These are phyloP conservation scores for Rhagoletis zephyria DNA, from an alignment of 1,140 invertebrate species.

Conservation along the genomic window DNA sequence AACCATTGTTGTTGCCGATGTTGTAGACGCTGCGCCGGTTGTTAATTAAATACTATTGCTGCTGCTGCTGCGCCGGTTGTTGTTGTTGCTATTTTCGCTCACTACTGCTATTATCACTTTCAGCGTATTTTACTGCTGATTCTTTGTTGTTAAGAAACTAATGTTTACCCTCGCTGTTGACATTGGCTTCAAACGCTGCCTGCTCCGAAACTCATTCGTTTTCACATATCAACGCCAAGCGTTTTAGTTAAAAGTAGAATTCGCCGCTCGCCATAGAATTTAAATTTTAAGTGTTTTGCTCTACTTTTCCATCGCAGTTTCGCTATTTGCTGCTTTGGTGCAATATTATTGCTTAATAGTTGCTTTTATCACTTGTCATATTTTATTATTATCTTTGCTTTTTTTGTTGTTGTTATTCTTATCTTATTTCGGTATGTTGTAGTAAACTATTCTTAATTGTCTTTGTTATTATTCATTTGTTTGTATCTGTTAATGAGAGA, in stretches of 20 bases:
- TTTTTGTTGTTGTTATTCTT: slow-evolving; percentile 20
- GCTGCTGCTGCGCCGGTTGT: neutral
- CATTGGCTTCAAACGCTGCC: slow-evolving; percentile 9
- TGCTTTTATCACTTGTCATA: neutral
- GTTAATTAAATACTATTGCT: slow-evolving; percentile 39
- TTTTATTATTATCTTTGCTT: neutral
- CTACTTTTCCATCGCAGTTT: neutral
- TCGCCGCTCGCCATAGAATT: neutral
- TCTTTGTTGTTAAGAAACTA: slow-evolving; percentile 11
- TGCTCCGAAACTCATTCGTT: neutral
- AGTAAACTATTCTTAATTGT: neutral
- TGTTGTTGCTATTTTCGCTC: neutral
- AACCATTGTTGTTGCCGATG: slow-evolving; percentile 59
- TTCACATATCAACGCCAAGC: too few species aligned
- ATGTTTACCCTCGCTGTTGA: slow-evolving; percentile 24
- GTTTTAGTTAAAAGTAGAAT: neutral
- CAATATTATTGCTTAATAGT: neutral
- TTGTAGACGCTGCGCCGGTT: neutral
- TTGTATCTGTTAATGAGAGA: neutral
- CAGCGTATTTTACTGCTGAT: slow-evolving; percentile 5
- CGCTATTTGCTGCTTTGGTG: neutral
- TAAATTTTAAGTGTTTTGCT: neutral
- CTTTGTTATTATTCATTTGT: neutral
- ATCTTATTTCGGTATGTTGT: neutral
- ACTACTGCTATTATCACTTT: slow-evolving; percentile 10